These are phyloP conservation scores for Loris lydekkerianus DNA, from an alignment of 2,797 vertebrate genomes.

Conservation along the genomic window DNA sequence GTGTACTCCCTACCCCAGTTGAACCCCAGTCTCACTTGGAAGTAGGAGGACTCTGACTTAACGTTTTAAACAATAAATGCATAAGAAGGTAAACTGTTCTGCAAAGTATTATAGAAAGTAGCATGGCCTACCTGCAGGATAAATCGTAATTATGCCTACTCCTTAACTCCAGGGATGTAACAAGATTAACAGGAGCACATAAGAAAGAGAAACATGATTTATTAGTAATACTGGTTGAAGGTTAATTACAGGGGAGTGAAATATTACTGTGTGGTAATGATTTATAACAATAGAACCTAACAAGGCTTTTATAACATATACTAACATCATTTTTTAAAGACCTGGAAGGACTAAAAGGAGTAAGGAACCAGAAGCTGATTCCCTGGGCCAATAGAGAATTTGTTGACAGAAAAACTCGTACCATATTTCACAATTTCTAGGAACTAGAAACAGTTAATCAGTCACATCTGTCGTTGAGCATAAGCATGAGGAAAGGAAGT, in stretches of 20 bases:
- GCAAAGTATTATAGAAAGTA: not conserved
- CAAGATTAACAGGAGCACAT: constrained; percentile 33
- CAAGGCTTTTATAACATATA: constrained; percentile 7
- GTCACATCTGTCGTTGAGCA: not conserved
- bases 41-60: constrained; percentile 17
- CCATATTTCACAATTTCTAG: constrained; percentile 14
- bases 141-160: constrained; percentile 49
- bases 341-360: not conserved
- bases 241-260: constrained; percentile 41
- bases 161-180: constrained; percentile 14
- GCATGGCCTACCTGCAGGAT: not conserved
- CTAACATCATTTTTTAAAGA: not conserved
- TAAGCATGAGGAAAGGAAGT: not conserved
- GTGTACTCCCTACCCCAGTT: not conserved
- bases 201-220: constrained; percentile 35
- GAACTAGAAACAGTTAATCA: not conserved
- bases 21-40: not conserved
- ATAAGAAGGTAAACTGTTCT: constrained; percentile 13
- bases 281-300: constrained; percentile 23
- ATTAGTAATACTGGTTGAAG: constrained; percentile 41
- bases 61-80: not conserved
- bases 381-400: not conserved
- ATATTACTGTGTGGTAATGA: constrained; percentile 10
- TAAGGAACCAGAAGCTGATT: constrained; percentile 25
- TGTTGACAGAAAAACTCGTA: constrained; percentile 16